phyloP scores from a whole-genome alignment of 2,888 invertebrate species.

The Celastrina argiolus region DNA sequence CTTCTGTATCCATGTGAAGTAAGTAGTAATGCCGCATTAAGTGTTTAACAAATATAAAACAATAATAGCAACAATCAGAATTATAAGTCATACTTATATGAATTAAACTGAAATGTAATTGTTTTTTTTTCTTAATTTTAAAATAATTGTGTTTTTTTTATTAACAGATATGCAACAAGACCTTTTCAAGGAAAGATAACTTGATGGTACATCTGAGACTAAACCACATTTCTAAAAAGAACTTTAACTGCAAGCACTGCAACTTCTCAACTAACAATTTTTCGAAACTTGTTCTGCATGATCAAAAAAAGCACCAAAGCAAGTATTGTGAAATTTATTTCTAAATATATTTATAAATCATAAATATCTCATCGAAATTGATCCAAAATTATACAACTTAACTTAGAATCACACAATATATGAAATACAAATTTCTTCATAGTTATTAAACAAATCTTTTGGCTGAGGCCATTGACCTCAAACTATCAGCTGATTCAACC shows the following conservation, averaged over 20 bases:
- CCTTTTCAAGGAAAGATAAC: conserved; percentile 85
- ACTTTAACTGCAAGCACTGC: conserved; percentile 55
- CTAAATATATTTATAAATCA: no score
- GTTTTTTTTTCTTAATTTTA: no score
- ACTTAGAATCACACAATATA: no score
- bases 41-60: not conserved
- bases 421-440: no score
- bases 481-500: no score
- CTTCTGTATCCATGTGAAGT: conserved; percentile 56
- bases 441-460: no score
- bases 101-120: no score
- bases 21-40: conserved; percentile 36
- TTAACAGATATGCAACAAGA: conserved; percentile 79
- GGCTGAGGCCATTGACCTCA: no score
- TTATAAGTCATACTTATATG: no score
- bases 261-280: conserved; percentile 52
- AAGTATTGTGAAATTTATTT: conserved; percentile 30
- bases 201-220: conserved; percentile 83
- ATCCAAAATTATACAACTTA: no score
- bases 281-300: conserved; percentile 57
- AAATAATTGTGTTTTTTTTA: not conserved
- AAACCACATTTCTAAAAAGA: conserved; percentile 61
- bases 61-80: no score
- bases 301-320: conserved; percentile 55
- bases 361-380: no score